phyloP scores from a whole-genome alignment of 2,888 invertebrate genomes.

The Brenthis daphne region DNA sequence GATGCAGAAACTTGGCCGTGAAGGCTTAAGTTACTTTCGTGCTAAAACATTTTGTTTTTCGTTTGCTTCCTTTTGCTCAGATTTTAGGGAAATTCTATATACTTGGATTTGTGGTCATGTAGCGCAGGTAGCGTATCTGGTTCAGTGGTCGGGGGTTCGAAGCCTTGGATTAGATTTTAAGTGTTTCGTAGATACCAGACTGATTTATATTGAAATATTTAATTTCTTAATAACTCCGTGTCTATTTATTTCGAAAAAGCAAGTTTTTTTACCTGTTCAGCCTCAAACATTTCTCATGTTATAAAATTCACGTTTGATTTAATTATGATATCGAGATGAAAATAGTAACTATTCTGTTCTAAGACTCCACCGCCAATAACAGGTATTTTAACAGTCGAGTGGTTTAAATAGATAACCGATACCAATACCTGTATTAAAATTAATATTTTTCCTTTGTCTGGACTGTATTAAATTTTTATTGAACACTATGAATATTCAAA shows the following conservation, averaged over 20 bases:
- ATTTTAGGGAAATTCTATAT: slow-evolving; percentile 33
- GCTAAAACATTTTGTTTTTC: slow-evolving; percentile 43
- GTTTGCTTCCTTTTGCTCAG: slow-evolving; percentile 31
- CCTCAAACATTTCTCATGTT: not conserved
- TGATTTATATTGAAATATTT: too few species aligned
- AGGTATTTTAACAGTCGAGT: slow-evolving; percentile 32
- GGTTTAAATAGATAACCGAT: slow-evolving; percentile 29
- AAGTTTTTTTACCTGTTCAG: too few species aligned
- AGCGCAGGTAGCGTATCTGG: too few species aligned
- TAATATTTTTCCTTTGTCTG: slow-evolving; percentile 35
- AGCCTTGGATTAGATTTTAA: too few species aligned
- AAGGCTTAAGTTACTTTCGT: slow-evolving; percentile 64
- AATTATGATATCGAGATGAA: slow-evolving; percentile 1
- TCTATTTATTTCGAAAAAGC: too few species aligned
- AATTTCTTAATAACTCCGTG: too few species aligned
- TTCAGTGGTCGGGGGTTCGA: too few species aligned
- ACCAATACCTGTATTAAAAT: slow-evolving; percentile 25
- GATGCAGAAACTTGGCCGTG: slow-evolving; percentile 51
- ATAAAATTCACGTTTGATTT: slow-evolving; percentile 14
- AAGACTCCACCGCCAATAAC: slow-evolving; percentile 14
- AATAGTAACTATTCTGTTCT: slow-evolving; percentile 8
- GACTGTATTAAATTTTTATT: slow-evolving; percentile 32
- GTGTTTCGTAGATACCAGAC: too few species aligned
- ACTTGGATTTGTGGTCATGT: slow-evolving; percentile 8
- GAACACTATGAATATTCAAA: slow-evolving; percentile 20